phyloP scores from a whole-genome alignment of 2,113 vertebrate species.

The Daubentonia madagascariensis region DNA sequence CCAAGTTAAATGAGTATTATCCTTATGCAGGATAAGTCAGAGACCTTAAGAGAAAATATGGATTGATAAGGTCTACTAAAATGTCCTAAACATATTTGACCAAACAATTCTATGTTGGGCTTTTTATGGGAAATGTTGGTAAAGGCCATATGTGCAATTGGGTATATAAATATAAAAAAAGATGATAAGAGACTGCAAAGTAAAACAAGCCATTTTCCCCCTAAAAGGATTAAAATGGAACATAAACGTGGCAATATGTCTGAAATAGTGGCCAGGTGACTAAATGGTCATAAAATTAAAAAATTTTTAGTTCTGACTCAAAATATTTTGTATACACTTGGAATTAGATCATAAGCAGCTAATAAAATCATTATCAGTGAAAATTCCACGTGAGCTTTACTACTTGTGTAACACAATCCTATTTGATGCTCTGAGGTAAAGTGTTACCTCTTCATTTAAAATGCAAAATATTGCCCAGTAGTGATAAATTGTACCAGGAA shows the following conservation, averaged over 20 bases:
- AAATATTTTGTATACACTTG: not conserved
- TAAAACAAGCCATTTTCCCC: not conserved
- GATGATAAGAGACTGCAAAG: not conserved
- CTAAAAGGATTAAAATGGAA: not conserved
- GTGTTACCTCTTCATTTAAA: not conserved
- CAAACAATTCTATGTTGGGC: not conserved
- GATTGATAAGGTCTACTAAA: not conserved
- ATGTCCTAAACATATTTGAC: not conserved
- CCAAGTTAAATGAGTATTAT: not conserved
- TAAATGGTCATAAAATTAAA: not conserved
- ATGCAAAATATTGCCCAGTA: not conserved
- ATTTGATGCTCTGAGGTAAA: not conserved
- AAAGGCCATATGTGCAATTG: not conserved
- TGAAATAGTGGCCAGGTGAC: not conserved
- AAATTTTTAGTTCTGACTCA: not conserved
- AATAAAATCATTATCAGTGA: not conserved
- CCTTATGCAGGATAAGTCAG: not conserved
- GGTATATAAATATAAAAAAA: not conserved
- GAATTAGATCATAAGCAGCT: not conserved
- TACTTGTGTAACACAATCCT: not conserved
- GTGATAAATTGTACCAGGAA: not conserved
- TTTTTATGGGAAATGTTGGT: not conserved
- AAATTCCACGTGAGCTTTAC: not conserved
- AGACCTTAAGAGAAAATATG: not conserved
- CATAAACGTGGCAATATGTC: not conserved